These are phyloP conservation scores for Polypedilum pembai DNA, from an alignment of 1,140 invertebrate species.

Conservation along the genomic window DNA sequence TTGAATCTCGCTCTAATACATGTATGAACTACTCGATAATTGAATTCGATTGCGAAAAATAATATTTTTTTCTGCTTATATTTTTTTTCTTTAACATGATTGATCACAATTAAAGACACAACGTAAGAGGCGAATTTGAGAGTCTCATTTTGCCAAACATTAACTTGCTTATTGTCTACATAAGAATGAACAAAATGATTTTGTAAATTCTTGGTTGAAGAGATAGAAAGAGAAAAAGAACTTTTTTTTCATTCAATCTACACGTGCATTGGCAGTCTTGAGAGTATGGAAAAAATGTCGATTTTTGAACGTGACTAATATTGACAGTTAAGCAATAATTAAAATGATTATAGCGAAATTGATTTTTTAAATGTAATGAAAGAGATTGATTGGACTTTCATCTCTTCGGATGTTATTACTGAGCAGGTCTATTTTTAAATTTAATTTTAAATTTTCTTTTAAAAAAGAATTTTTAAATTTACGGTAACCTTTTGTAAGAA, in stretches of 20 bases:
- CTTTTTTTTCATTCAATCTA: not conserved
- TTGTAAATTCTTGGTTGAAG: not conserved
- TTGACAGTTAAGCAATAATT: too few relatives aligned
- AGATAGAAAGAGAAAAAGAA: not conserved
- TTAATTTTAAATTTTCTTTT: too few relatives aligned
- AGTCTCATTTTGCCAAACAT: conserved; percentile 1
- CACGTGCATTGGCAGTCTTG: not conserved
- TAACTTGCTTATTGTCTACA: conserved; percentile 3
- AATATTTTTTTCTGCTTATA: not conserved
- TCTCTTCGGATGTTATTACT: too few relatives aligned
- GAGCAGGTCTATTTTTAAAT: too few relatives aligned
- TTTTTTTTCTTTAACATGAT: not conserved
- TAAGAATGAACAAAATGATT: not conserved
- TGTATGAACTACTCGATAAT: not conserved
- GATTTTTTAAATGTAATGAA: too few relatives aligned
- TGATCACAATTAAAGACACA: not conserved
- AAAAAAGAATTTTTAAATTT: too few relatives aligned
- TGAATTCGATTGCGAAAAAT: conserved; percentile 7
- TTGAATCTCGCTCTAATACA: too few relatives aligned
- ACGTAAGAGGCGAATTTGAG: not conserved
- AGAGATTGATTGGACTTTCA: too few relatives aligned
- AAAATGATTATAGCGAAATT: too few relatives aligned
- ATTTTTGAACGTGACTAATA: too few relatives aligned
- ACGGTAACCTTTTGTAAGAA: too few relatives aligned
- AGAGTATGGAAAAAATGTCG: too few relatives aligned